These are phyloP conservation scores for Scaptomyza cyrtandrae DNA, from an alignment of 2,888 invertebrate species.

Conservation along the genomic window DNA sequence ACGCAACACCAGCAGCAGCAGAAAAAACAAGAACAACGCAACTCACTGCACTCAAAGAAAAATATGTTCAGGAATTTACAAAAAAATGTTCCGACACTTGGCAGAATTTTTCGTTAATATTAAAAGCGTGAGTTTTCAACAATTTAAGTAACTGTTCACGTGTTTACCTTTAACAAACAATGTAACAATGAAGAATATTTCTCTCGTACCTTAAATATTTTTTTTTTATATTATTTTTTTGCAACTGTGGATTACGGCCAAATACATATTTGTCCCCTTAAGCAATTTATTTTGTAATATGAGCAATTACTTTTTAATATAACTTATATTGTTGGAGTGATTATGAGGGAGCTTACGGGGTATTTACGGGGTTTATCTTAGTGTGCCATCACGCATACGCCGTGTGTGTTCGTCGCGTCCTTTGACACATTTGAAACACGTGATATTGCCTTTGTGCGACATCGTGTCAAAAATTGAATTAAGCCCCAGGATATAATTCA, in stretches of 20 bases:
- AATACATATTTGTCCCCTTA: not conserved
- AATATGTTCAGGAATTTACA: not conserved
- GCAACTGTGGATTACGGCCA: not conserved
- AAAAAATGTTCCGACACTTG: not conserved
- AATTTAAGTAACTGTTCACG: not conserved
- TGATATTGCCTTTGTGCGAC: constrained; percentile 35
- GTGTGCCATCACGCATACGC: constrained; percentile 57
- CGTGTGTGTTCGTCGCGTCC: constrained; percentile 39
- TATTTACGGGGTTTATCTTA: not conserved
- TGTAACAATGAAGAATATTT: not conserved
- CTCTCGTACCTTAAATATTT: too few relatives aligned
- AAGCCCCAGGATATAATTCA: constrained; percentile 65
- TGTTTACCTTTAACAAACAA: not conserved
- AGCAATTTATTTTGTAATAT: not conserved
- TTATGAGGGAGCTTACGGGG: not conserved
- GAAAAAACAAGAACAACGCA: constrained; percentile 7
- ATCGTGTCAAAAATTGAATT: constrained; percentile 71
- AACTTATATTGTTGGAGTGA: too few relatives aligned
- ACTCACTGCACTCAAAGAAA: constrained; percentile 3
- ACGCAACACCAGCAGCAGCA: constrained; percentile 11
- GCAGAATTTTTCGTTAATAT: not conserved
- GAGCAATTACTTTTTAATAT: not conserved
- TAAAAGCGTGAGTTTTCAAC: not conserved
- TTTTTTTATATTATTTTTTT: not conserved
- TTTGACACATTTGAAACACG: constrained; percentile 36